phyloP scores from a whole-genome alignment of 1,140 invertebrate genomes.

The Saxidomus purpurata region DNA sequence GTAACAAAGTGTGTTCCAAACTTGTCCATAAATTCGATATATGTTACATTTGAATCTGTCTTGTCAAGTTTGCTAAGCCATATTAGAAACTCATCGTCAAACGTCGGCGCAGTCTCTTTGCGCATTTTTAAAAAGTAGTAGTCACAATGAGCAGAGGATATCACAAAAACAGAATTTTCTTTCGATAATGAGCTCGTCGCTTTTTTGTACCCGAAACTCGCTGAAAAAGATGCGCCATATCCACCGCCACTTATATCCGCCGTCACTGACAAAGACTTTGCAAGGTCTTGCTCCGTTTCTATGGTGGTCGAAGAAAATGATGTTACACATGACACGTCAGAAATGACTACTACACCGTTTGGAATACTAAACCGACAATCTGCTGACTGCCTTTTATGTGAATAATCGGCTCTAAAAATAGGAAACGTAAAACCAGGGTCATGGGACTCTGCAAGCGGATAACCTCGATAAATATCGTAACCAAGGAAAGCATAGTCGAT shows the following conservation, averaged over 20 bases:
- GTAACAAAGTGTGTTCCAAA: no score
- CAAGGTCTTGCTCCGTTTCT: not conserved
- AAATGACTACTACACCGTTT: no score
- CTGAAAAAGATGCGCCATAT: not conserved
- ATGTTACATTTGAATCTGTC: not conserved
- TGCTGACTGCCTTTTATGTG: not conserved
- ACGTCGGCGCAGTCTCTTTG: not conserved
- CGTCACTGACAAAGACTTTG: not conserved
- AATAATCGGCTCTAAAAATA: conserved; percentile 58
- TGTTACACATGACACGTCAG: not conserved
- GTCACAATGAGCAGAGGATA: not conserved
- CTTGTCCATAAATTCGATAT: no score
- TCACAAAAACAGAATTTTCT: not conserved
- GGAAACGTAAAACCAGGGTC: conserved; percentile 67
- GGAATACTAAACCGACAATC: conserved; percentile 33
- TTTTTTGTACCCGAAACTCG: not conserved
- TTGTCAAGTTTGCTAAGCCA: no score
- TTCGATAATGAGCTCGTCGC: not conserved
- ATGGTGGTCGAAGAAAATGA: no score
- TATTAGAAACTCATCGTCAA: not conserved
- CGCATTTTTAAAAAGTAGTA: not conserved
- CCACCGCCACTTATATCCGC: not conserved
- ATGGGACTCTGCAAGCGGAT: conserved; percentile 42
- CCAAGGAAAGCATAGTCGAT: no score
- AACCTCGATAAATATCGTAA: no score